Conservation (phyloP, 2,888 invertebrate genomes). For the Acleris sparsana region DNA sequence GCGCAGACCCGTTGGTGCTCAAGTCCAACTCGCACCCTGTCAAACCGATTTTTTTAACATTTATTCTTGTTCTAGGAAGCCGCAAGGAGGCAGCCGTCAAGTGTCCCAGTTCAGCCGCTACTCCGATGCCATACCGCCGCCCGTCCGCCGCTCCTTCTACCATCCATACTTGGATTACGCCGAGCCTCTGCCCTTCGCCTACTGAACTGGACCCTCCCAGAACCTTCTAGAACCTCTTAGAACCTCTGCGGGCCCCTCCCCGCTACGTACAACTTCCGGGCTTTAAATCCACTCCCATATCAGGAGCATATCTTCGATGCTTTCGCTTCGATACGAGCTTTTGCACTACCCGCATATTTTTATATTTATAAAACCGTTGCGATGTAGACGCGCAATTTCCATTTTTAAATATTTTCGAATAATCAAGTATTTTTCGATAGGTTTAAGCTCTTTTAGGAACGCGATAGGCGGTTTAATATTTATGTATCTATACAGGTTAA, state of each 20-base stretch:
- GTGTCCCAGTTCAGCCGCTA: constrained; percentile 78
- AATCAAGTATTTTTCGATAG: constrained; percentile 76
- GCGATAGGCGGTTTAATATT: constrained; percentile 41
- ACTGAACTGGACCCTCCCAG: constrained; percentile 57
- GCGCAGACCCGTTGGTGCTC: too few relatives aligned
- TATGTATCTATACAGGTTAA: constrained; percentile 41
- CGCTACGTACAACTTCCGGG: constrained; percentile 66
- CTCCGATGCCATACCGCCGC: constrained; percentile 75
- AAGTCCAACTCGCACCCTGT: too few relatives aligned
- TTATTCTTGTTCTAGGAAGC: constrained; percentile 60
- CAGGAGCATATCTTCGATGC: constrained; percentile 75
- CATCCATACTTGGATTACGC: constrained; percentile 68
- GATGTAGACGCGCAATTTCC: constrained; percentile 65
- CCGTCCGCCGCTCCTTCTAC: constrained; percentile 66
- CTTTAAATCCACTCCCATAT: constrained; percentile 70
- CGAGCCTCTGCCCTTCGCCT: constrained; percentile 65
- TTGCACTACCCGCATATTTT: constrained; percentile 62
- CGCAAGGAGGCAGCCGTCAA: constrained; percentile 71
- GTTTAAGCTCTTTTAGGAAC: constrained; percentile 56
- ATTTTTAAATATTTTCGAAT: constrained; percentile 63
- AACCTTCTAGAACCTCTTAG: constrained; percentile 52
- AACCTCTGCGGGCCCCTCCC: constrained; percentile 50
- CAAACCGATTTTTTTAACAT: too few relatives aligned
- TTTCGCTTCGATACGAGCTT: constrained; percentile 74
- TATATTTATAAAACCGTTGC: constrained; percentile 68